phyloP scores from a whole-genome alignment of 1,140 invertebrate species.

The Cyclargus thomasi region DNA sequence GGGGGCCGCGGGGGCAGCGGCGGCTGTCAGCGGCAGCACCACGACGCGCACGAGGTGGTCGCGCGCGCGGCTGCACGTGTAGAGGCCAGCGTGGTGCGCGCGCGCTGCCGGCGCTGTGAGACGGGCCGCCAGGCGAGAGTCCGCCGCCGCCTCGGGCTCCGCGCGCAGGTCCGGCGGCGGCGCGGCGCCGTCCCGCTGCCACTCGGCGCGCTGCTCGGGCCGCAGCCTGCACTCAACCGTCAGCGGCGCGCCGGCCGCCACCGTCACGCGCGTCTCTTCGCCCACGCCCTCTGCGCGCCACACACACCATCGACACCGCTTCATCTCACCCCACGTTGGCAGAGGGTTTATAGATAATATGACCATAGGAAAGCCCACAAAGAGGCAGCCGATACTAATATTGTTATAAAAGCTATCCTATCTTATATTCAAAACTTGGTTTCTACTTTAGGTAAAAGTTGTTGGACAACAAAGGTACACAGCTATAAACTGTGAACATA shows the following conservation, averaged over 20 bases:
- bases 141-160: constrained; percentile 31
- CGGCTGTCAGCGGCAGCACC: constrained; percentile 83
- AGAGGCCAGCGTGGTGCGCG: constrained; percentile 35
- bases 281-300: constrained; percentile 23
- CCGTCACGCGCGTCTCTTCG: constrained; percentile 33
- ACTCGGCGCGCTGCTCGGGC: constrained; percentile 45
- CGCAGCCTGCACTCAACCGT: constrained; percentile 44
- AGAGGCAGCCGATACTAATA: neutral
- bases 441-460: no score
- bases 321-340: neutral
- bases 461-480: no score
- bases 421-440: no score
- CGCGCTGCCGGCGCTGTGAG: constrained; percentile 36
- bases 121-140: constrained; percentile 27
- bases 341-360: neutral
- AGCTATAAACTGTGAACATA: no score
- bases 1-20: neutral
- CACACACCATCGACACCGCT: neutral
- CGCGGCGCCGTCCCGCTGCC: constrained; percentile 39
- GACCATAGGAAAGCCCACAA: neutral
- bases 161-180: constrained; percentile 38
- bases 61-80: constrained; percentile 39
- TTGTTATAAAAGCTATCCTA: no score
- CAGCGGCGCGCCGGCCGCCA: constrained; percentile 41
- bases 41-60: constrained; percentile 82